Percentiles rank a stretch among this genome's conserved stretches.
These are phyloP conservation scores for Rostratula benghalensis DNA, from an alignment of 2,113 vertebrate genomes.

Conservation along the genomic window DNA sequence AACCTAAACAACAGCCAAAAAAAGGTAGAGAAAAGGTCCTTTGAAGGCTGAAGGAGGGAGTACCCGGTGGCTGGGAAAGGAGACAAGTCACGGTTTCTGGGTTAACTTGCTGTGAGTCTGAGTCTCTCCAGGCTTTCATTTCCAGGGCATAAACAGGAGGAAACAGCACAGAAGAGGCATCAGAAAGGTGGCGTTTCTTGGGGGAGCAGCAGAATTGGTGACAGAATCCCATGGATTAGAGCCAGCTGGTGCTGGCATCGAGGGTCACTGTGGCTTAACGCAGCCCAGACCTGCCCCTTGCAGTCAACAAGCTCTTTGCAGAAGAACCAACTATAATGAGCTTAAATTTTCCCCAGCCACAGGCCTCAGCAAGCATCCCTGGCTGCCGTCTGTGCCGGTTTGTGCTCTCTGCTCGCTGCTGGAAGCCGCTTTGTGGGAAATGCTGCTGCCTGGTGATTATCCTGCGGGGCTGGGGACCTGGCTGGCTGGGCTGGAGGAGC, in stretches of 20 bases:
- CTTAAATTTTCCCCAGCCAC: neutral
- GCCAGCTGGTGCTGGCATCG: neutral
- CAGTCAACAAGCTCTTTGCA: neutral
- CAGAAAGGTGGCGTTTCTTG: neutral
- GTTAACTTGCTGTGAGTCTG: neutral
- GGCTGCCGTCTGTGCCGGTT: fast-evolving
- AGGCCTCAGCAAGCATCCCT: neutral
- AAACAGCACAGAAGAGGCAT: neutral
- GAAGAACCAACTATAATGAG: neutral
- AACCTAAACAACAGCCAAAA: neutral
- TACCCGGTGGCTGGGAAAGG: neutral
- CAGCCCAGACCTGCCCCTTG: neutral
- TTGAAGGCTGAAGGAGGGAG: neutral
- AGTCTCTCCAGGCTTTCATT: neutral
- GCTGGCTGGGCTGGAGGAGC: neutral
- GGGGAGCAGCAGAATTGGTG: neutral
- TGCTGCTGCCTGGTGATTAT: neutral
- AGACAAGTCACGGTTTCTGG: neutral
- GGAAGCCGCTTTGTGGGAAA: neutral
- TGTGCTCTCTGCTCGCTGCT: neutral
- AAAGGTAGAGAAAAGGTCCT: neutral
- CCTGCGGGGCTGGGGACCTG: neutral
- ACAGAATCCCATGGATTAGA: neutral
- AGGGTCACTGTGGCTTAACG: neutral
- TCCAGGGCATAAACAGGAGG: neutral